Evolutionary conservation across 1,140 invertebrate genomes (phyloP).

Genomic region (Aradophagus sp.): DNA sequence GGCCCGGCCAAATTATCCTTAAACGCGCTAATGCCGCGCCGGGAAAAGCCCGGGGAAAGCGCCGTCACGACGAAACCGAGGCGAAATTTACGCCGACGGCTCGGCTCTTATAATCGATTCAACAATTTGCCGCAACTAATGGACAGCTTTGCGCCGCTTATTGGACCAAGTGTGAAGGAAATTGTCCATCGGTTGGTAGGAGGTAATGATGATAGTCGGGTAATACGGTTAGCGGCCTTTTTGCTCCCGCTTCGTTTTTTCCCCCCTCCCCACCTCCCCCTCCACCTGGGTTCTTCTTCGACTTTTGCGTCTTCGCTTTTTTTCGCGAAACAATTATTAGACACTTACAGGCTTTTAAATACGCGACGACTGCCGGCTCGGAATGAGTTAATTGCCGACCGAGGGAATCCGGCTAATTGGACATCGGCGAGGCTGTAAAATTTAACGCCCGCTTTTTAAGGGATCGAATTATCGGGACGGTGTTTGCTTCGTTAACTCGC

Average conservation of each 20-base stretch:
- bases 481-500: no score
- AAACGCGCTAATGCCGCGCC: constrained; percentile 45
- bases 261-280: no score
- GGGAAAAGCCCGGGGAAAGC: constrained; percentile 53
- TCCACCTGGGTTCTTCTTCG: neutral
- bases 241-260: constrained; percentile 5
- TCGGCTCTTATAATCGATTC: constrained; percentile 47
- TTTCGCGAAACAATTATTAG: constrained; percentile 19
- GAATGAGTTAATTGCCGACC: constrained; percentile 34
- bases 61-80: constrained; percentile 16
- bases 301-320: neutral
- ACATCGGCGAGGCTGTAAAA: constrained; percentile 8
- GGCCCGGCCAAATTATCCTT: constrained; percentile 57
- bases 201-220: constrained; percentile 24
- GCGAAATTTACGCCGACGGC: constrained; percentile 36
- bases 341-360: constrained; percentile 32
- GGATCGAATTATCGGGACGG: neutral
- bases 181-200: constrained; percentile 49
- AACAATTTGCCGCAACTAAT: constrained; percentile 54
- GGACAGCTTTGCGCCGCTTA: constrained; percentile 42
- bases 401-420: constrained; percentile 28
- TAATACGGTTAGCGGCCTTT: constrained; percentile 45
- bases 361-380: constrained; percentile 30
- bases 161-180: constrained; percentile 37
- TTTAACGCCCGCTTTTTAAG: constrained; percentile 14